Percentiles rank a stretch among this genome's conserved stretches.
phyloP scores from a whole-genome alignment of 2,888 invertebrate species.

The Biston stratarius region DNA sequence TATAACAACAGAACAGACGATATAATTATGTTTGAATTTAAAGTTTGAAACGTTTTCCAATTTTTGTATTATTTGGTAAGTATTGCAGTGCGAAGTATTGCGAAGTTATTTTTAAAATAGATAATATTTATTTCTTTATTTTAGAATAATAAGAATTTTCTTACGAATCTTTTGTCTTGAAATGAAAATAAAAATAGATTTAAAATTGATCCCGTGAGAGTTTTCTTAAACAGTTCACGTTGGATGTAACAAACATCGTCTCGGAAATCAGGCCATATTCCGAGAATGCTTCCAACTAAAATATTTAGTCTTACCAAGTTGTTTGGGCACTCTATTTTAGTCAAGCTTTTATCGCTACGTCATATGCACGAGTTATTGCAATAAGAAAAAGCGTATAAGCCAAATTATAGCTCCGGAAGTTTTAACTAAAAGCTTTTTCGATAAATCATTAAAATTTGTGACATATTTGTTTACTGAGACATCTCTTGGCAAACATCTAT shows the following conservation, averaged over 20 bases:
- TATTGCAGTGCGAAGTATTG: no score
- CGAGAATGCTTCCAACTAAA: conserved; percentile 13
- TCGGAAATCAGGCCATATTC: conserved; percentile 18
- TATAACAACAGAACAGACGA: no score
- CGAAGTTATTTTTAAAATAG: no score
- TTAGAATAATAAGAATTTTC: no score
- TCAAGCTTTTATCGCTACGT: conserved; percentile 13
- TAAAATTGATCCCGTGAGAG: conserved; percentile 9
- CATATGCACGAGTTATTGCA: conserved; percentile 19
- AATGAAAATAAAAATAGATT: no score
- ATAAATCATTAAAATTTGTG: conserved; percentile 29
- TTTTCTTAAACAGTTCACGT: conserved; percentile 10
- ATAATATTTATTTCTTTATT: no score
- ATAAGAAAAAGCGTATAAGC: conserved; percentile 6
- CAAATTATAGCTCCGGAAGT: conserved; percentile 20
- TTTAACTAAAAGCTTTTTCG: conserved; percentile 15
- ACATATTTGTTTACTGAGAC: conserved; percentile 22
- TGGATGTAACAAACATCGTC: conserved; percentile 14
- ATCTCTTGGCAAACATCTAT: conserved; percentile 14
- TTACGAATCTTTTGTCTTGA: no score
- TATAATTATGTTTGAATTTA: no score
- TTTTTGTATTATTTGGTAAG: no score
- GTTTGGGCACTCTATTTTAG: conserved; percentile 26
- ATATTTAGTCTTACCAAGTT: conserved; percentile 19
- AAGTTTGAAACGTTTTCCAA: no score